Conservation (phyloP, 2,113 vertebrate species). For the Cephalopholis sonnerati region DNA sequence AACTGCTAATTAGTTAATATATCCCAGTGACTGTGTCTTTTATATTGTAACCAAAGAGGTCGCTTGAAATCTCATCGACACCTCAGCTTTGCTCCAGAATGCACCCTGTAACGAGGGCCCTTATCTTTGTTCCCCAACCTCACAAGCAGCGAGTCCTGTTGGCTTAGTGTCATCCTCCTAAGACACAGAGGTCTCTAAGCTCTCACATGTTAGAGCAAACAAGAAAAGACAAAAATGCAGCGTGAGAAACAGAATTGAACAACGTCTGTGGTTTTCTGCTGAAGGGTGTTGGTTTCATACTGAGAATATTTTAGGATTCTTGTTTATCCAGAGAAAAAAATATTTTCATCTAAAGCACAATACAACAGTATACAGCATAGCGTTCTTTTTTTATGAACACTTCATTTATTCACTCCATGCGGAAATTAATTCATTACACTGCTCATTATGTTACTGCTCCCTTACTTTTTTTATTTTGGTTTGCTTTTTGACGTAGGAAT, state of each 20-base stretch:
- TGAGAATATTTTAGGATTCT: background rate
- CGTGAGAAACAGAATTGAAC: no score
- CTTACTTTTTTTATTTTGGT: no score
- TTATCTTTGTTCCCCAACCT: slow-evolving; percentile 64
- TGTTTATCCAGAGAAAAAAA: background rate
- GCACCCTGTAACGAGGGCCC: slow-evolving; percentile 23
- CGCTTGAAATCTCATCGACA: slow-evolving; percentile 60
- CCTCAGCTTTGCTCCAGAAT: slow-evolving; percentile 18
- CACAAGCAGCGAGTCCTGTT: slow-evolving; percentile 41
- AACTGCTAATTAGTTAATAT: background rate
- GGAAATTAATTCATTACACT: no score
- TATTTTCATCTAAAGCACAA: background rate
- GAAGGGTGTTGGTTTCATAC: slow-evolving; percentile 11
- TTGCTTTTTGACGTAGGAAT: no score
- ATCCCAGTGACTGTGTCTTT: slow-evolving; percentile 14
- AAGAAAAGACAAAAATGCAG: slow-evolving; percentile 27
- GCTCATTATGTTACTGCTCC: no score
- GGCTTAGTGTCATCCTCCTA: slow-evolving; percentile 52
- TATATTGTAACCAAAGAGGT: slow-evolving; percentile 1
- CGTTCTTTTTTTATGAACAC: no score
- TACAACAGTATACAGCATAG: no score
- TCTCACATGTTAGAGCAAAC: slow-evolving; percentile 43
- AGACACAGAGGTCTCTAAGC: slow-evolving; percentile 47
- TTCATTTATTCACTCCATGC: no score
- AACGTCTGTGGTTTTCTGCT: slow-evolving; percentile 1